Conservation (phyloP, 2,888 invertebrate genomes). For the Limnephilus auricula region DNA sequence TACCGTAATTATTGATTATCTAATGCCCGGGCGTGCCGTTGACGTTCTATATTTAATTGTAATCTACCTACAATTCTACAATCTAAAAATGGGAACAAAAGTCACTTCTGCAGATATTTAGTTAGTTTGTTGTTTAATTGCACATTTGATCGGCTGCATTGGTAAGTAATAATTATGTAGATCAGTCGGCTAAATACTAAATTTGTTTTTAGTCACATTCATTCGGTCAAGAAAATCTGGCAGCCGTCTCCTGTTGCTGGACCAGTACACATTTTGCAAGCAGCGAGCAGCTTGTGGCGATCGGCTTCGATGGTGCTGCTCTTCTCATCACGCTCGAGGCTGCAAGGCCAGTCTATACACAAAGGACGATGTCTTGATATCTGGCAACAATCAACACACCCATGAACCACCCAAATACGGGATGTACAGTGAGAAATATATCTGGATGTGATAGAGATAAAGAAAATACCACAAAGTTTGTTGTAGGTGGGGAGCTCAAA, state of each 20-base stretch:
- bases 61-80: background rate
- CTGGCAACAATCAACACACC: slow-evolving; percentile 32
- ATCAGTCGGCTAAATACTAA: background rate
- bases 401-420: slow-evolving; percentile 49
- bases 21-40: too few species aligned
- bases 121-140: background rate
- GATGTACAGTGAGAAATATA: background rate
- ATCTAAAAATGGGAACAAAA: background rate
- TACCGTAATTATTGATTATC: too few species aligned
- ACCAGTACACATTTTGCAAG: slow-evolving; percentile 73
- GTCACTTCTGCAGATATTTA: background rate
- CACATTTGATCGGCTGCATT: too few species aligned
- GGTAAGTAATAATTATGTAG: background rate
- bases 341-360: slow-evolving; percentile 45
- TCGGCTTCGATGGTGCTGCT: background rate
- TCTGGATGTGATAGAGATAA: background rate
- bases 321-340: background rate
- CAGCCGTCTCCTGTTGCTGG: slow-evolving; percentile 72
- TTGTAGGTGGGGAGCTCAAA: too few species aligned
- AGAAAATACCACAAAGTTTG: too few species aligned
- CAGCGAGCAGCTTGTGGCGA: slow-evolving; percentile 63
- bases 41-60: background rate
- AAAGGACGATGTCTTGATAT: slow-evolving; percentile 2
- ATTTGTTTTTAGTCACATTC: slow-evolving; percentile 11
- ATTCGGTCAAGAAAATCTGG: slow-evolving; percentile 67